A percentile compares a stretch with the other conserved stretches of the same genome.
Evolutionary conservation across 2,888 invertebrate species (phyloP).

Genomic region (Bellardia pandia): DNA sequence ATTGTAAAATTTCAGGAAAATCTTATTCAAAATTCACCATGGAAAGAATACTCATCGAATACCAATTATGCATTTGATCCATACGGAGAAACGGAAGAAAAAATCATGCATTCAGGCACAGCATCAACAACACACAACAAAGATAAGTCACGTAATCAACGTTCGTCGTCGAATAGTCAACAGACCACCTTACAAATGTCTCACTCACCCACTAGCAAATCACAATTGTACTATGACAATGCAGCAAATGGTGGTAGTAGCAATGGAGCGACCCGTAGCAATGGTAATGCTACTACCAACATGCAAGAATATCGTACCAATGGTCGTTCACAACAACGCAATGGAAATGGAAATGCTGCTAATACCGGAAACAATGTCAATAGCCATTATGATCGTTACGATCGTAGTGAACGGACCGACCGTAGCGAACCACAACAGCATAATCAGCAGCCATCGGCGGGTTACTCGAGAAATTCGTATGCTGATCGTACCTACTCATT

Average conservation of each 20-base stretch:
- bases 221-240: constrained; percentile 82
- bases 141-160: constrained; percentile 80
- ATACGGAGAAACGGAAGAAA: constrained; percentile 92
- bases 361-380: constrained; percentile 39
- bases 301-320: constrained; percentile 76
- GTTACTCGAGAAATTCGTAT: constrained; percentile 80
- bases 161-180: constrained; percentile 76
- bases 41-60: constrained; percentile 93
- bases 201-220: constrained; percentile 83
- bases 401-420: constrained; percentile 84
- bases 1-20: constrained; percentile 87
- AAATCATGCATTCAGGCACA: constrained; percentile 81
- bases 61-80: constrained; percentile 96
- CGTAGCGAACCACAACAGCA: constrained; percentile 86
- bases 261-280: constrained; percentile 63
- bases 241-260: constrained; percentile 71
- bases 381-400: constrained; percentile 73
- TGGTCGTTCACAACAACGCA: constrained; percentile 73
- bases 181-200: constrained; percentile 84
- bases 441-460: constrained; percentile 79
- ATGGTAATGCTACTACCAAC: constrained; percentile 62
- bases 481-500: constrained; percentile 90
- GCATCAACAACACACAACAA: constrained; percentile 75
- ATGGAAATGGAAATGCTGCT: constrained; percentile 56
- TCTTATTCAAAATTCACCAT: constrained; percentile 92